Conservation (phyloP, 2,113 vertebrate genomes). For the Desmodus rotundus region DNA sequence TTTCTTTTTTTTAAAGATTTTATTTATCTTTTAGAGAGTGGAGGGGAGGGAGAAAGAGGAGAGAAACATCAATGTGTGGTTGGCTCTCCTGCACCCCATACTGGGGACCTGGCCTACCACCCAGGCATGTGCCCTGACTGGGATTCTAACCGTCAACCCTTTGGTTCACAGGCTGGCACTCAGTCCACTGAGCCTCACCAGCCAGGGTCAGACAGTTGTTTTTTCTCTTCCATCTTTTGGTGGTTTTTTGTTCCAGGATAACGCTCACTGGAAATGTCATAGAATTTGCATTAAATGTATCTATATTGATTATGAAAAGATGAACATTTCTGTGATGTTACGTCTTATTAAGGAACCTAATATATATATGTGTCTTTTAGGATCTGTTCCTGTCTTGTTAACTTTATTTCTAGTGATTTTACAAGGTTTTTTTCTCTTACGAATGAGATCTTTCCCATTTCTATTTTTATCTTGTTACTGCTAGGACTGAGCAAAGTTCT, state of each 20-base stretch:
- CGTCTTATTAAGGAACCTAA: neutral
- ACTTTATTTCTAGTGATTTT: constrained; percentile 12
- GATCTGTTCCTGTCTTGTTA: neutral
- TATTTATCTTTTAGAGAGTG: no score
- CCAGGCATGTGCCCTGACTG: no score
- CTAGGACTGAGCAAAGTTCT: neutral
- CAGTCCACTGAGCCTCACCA: no score
- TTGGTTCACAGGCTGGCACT: no score
- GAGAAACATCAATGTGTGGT: no score
- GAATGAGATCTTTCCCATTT: neutral
- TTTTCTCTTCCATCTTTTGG: neutral
- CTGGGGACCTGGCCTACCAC: no score
- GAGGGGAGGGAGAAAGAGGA: no score
- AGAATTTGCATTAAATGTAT: neutral
- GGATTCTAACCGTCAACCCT: no score
- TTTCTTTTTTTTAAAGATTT: no score
- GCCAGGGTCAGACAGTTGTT: neutral
- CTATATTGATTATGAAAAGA: neutral
- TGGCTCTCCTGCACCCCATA: no score
- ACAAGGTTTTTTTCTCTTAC: neutral
- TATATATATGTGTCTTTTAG: neutral
- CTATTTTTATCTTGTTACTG: neutral
- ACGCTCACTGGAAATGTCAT: neutral
- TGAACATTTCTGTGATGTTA: neutral
- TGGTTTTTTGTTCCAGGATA: neutral